Base-by-base conservation (phyloP, 2,797 vertebrate species). In the Bradypodion ventrale region DNA sequence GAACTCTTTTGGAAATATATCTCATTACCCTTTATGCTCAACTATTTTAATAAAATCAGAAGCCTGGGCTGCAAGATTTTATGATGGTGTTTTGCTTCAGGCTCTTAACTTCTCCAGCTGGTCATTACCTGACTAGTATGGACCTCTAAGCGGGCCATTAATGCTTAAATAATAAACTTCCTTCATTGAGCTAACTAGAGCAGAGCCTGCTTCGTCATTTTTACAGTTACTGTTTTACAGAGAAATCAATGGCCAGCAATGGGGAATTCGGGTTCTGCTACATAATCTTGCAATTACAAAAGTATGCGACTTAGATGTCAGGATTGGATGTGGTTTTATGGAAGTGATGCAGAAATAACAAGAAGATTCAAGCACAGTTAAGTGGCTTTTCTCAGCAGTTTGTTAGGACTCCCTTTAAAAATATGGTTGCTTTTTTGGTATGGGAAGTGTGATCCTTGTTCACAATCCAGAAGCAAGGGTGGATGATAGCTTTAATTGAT, bases 161-260 rank as follows among this genome's bases (percentile, higher is more conserved):
- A 94, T 93, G 87, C 89, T 92, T 93, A 92, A 93, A 91, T 93
- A 94, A 94, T 93, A 93, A 94, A 94, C 92, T 94, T 88, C 91
- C 93, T 91, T 25, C 93, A 90, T 88, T 90, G 83, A 90, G 83
- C 88, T 91, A 82, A 92, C 91, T 89, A 87, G 88, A 87, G 62
- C 59, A 92, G 90, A 91, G 85, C 75, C 90, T 87, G 90, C 90
- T 93, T 82, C 90, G 79, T 94, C 92, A 94, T 89, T 93, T 94
- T 94, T 93, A 94, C 92, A 90, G 92, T 94, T 91, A 83, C 91
- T 87, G 89, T 90, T 94, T 94, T 93, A 92, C 90, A 91, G 92
- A 93, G 93, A 93, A 94, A 94, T 94, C 85, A 92, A 90, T 86
- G 87, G 62, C 70, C 74, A 86, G 85, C 83, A 91, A 88, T 77